Evolutionary conservation across 2,797 vertebrate genomes (phyloP).

Genomic region (Myoxocephalus aenaeus): DNA sequence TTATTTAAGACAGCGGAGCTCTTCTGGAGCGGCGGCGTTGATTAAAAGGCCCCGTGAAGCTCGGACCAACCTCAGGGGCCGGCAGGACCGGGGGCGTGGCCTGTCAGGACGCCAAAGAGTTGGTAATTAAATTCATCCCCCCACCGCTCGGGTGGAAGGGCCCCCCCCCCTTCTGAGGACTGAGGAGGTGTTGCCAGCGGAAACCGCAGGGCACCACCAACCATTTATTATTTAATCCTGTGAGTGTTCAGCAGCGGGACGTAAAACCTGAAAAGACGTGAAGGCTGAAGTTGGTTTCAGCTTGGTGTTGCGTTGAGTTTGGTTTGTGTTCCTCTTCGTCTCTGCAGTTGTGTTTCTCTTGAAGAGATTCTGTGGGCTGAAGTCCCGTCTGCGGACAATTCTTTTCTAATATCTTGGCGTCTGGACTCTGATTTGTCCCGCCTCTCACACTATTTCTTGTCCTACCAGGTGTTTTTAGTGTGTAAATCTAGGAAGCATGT

Average conservation of each 20-base stretch:
- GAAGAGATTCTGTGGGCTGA: neutral
- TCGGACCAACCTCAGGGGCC: slow-evolving; percentile 69
- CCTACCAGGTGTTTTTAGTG: neutral
- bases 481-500: neutral
- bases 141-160: slow-evolving; percentile 8
- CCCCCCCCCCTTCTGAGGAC: no score
- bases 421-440: neutral
- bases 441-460: neutral
- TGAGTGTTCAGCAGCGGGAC: slow-evolving; percentile 19
- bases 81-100: slow-evolving; percentile 58
- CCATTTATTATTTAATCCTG: slow-evolving; percentile 48
- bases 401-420: neutral
- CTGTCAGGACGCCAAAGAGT: slow-evolving; percentile 45
- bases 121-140: slow-evolving; percentile 77
- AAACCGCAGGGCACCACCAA: slow-evolving; percentile 45
- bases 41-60: slow-evolving; percentile 79
- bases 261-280: neutral
- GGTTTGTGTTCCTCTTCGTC: neutral
- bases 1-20: slow-evolving; percentile 64
- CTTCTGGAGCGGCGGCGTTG: slow-evolving; percentile 47
- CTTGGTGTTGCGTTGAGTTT: neutral
- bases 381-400: neutral
- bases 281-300: neutral
- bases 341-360: neutral
- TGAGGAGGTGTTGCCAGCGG: slow-evolving; percentile 43